Percentiles rank a stretch among this genome's conserved stretches.
Evolutionary conservation across 2,888 invertebrate species (phyloP).

Genomic region (Cataglyphis rosenhaueri): DNA sequence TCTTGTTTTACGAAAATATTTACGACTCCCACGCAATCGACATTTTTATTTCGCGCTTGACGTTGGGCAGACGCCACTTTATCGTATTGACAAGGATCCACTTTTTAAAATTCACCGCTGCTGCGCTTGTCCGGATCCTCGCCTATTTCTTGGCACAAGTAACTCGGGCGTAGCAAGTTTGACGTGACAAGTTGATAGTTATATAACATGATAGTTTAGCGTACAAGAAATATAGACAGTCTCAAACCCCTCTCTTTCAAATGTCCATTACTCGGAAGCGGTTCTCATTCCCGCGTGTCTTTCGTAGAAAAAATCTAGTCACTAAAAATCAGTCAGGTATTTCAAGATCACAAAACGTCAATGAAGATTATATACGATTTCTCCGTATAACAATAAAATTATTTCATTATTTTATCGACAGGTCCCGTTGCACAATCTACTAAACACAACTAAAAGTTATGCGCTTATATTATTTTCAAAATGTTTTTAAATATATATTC

Average conservation of each 20-base stretch:
- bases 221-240: constrained; percentile 74
- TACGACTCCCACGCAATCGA: constrained; percentile 56
- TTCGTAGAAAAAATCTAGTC: not conserved
- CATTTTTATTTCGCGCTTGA: constrained; percentile 58
- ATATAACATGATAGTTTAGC: constrained; percentile 60
- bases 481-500: not conserved
- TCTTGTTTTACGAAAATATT: constrained; percentile 33
- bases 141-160: constrained; percentile 53
- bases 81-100: constrained; percentile 20
- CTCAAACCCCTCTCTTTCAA: constrained; percentile 47
- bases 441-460: not conserved
- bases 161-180: constrained; percentile 58
- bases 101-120: constrained; percentile 50
- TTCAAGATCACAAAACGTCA: not conserved
- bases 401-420: not conserved
- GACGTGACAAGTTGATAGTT: constrained; percentile 61
- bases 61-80: constrained; percentile 44
- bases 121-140: not conserved
- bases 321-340: not conserved
- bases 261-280: constrained; percentile 54
- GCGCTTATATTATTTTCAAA: not conserved
- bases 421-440: not conserved
- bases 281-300: constrained; percentile 49
- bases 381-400: not conserved
- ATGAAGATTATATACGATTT: not conserved